These are phyloP conservation scores for Lytechinus pictus DNA, from an alignment of 35 echinoderm and acorn worm genomes.

Conservation along the genomic window DNA sequence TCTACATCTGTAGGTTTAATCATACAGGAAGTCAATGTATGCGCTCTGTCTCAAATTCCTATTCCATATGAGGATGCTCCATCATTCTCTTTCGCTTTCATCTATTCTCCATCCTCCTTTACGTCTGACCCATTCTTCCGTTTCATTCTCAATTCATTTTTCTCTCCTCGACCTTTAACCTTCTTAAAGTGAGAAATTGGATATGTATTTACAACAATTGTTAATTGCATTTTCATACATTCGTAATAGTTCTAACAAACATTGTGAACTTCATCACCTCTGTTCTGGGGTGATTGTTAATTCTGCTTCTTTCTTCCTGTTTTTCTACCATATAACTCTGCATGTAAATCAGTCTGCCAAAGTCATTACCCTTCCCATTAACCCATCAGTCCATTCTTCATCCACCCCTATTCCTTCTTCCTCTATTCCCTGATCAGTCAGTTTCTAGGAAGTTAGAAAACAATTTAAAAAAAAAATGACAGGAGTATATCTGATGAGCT, in stretches of 20 bases:
- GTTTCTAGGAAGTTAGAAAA: background rate
- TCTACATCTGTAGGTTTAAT: background rate
- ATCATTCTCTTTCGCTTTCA: constrained; percentile 6
- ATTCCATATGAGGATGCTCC: background rate
- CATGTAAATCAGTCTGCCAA: background rate
- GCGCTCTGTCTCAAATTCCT: background rate
- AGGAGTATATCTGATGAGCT: background rate
- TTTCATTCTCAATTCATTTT: background rate
- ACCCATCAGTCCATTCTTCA: background rate
- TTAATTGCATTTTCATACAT: background rate
- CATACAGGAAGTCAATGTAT: background rate
- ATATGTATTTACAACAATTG: background rate
- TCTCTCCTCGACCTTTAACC: background rate
- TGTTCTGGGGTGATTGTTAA: background rate
- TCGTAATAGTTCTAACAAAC: background rate
- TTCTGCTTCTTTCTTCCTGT: background rate
- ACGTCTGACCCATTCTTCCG: background rate
- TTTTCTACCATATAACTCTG: background rate
- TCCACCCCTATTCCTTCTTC: background rate
- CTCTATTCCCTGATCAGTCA: background rate
- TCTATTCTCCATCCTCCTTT: constrained; percentile 1
- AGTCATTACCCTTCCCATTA: background rate
- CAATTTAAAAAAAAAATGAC: background rate
- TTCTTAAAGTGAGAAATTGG: background rate
- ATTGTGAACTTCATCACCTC: background rate